Evolutionary conservation across 2,113 vertebrate genomes (phyloP), one percentile per base, ranked within the genome.

Genomic region (Asarcornis scutulata): DNA sequence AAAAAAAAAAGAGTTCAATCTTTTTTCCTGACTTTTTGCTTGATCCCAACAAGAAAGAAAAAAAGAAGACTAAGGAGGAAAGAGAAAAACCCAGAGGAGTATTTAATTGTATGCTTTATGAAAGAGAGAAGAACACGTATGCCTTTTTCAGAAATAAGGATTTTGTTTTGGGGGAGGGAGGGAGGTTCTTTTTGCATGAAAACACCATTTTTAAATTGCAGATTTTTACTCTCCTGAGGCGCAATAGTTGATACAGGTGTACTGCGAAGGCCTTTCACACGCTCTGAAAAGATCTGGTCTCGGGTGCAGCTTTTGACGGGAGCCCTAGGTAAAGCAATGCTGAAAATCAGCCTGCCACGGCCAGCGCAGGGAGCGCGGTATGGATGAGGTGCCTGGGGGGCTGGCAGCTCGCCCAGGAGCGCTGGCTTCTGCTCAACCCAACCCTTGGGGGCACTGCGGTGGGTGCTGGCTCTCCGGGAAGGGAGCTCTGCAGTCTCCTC

Each of bases 181-280:
- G 46, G 59, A 1, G 1, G 18, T 86, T 91, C 42, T 36, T 32
- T 92, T 75, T 74, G 52, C 42, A 48, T 88, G n/a, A 84, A 88
- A 94, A 58, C 60, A 66, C 69, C 7, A 7, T 53, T 86, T 96
- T 94, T 93, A 75, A 86, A 83, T 88, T 75, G 92, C 83, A 91
- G 48, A 69, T 72, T 92, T 83, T 53, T 79, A 8, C 80, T 91
- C 44, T 83, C 86, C 64, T 44, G 75, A 86, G 75, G 88, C 68
- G 4, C 38, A 53, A 50, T 50, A 78, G 80, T 88, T 93, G 86
- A 4, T 86, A 60, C 88, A 95, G 94, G 86, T 95, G 95, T 95
- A 18, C 64, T 68, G 9, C 0, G 16, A 75, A 92, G 91, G 88
- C 86, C 69, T 92, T 96, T 94, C 79, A 91, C 95, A 92, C 23